Evolutionary conservation across 2,113 vertebrate species (phyloP).

Genomic region (Perognathus longimembris): DNA sequence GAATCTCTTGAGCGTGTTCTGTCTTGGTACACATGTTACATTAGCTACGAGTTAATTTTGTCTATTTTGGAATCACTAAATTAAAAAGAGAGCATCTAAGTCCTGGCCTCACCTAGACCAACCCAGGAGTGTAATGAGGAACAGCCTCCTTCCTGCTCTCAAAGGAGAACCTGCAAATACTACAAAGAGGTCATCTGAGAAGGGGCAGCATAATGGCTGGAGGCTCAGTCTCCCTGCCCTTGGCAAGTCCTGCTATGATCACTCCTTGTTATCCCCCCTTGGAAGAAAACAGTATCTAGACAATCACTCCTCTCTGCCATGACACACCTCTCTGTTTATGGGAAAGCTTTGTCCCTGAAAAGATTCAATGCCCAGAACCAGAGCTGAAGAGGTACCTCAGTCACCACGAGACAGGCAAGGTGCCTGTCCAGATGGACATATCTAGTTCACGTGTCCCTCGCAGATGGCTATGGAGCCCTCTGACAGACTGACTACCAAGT

Average conservation of each 20-base stretch:
- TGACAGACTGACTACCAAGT: neutral
- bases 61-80: constrained; percentile 69
- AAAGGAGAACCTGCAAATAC: too few relatives aligned
- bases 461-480: neutral
- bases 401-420: neutral
- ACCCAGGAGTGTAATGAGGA: neutral
- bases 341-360: neutral
- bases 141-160: neutral
- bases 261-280: neutral
- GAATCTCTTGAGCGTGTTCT: neutral
- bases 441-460: neutral
- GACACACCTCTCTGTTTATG: neutral
- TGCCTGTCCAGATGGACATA: neutral
- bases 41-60: constrained; percentile 64
- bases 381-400: neutral
- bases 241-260: neutral
- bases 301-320: neutral
- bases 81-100: constrained; percentile 65
- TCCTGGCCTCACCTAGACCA: neutral
- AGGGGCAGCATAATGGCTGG: neutral
- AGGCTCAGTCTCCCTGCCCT: too few relatives aligned
- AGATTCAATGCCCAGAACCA: neutral
- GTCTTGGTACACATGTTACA: constrained; percentile 62
- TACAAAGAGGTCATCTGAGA: neutral
- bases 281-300: neutral